Percentiles rank a stretch among this genome's conserved stretches.
Conservation (phyloP, 2,888 invertebrate species). For the Stegana nigrithorax region DNA sequence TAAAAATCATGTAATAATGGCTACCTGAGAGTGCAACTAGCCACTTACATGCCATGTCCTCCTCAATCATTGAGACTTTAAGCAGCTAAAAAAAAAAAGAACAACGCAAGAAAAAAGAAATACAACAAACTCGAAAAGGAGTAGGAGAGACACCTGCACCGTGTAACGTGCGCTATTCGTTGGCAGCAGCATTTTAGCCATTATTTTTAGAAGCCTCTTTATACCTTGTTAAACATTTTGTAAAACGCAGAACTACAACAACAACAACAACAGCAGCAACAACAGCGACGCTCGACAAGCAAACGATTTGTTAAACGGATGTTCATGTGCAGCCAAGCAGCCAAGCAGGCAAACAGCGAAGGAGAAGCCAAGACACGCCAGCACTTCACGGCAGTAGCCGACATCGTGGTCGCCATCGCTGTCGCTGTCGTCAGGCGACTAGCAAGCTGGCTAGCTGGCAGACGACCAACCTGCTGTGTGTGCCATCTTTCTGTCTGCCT, state of each 20-base stretch:
- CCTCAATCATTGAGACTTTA: no score
- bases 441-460: no score
- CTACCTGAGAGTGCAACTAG: no score
- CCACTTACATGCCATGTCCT: no score
- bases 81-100: no score
- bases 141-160: neutral
- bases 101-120: no score
- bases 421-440: no score
- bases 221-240: constrained; percentile 16
- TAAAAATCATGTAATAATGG: no score
- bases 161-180: neutral
- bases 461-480: neutral
- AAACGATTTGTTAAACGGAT: constrained; percentile 18
- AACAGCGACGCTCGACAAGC: constrained; percentile 1
- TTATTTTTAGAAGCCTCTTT: constrained; percentile 15
- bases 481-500: neutral
- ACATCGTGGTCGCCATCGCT: no score
- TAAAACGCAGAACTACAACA: neutral
- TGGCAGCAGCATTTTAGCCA: neutral
- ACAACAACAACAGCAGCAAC: neutral
- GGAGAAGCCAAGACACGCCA: no score
- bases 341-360: neutral
- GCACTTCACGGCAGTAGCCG: no score
- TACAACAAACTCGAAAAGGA: no score
- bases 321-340: neutral